Percentiles rank a stretch among this genome's conserved stretches.
phyloP scores from a whole-genome alignment of 2,888 invertebrate species.

The Theristus sp. region DNA sequence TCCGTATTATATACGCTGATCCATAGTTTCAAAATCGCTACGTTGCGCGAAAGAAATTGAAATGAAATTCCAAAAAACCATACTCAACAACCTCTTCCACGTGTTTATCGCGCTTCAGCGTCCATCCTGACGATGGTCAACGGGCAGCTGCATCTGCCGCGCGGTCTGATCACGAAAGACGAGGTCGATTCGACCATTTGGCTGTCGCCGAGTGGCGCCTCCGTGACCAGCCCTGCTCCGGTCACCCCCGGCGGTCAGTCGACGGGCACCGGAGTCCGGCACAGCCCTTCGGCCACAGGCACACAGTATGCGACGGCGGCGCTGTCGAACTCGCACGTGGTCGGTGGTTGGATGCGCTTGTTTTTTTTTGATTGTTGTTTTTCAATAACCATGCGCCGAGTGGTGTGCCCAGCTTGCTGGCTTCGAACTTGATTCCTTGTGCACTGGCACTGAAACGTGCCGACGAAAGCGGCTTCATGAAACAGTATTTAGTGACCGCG shows the following conservation, averaged over 20 bases:
- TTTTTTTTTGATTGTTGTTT: neutral
- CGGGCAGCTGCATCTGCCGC: conserved; percentile 8
- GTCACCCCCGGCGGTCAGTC: neutral
- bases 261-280: neutral
- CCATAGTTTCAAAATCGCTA: too few relatives aligned
- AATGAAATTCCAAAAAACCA: too few relatives aligned
- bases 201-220: conserved; percentile 1
- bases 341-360: neutral
- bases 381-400: neutral
- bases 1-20: too few relatives aligned
- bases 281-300: neutral
- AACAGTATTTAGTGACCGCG: too few relatives aligned
- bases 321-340: too few relatives aligned
- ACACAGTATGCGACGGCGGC: neutral
- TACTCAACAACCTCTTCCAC: too few relatives aligned
- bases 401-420: too few relatives aligned
- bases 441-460: too few relatives aligned
- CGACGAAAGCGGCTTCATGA: too few relatives aligned
- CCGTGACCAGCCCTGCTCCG: neutral
- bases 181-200: neutral
- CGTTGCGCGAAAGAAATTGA: too few relatives aligned
- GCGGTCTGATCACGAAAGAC: conserved; percentile 5
- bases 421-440: too few relatives aligned
- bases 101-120: too few relatives aligned
- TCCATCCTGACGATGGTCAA: conserved; percentile 10